phyloP scores from a whole-genome alignment of 1,140 invertebrate genomes.

The Brachionus manjavacas region DNA sequence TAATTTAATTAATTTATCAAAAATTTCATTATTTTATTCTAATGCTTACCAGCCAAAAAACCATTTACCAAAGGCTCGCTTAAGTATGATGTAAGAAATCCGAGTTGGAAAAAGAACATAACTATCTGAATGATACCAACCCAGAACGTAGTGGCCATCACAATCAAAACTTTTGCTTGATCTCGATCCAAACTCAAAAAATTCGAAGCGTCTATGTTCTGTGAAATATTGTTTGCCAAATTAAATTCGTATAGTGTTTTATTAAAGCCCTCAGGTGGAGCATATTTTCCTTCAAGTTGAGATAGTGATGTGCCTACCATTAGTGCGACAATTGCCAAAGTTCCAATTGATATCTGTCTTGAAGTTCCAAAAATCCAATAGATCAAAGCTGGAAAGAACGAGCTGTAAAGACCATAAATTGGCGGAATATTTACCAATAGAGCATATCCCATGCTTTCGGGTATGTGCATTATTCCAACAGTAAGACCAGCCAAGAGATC shows the following conservation, averaged over 20 bases:
- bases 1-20: not conserved
- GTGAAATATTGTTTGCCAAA: not conserved
- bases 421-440: slow-evolving; percentile 77
- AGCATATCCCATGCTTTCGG: slow-evolving; percentile 74
- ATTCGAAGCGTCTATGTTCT: not conserved
- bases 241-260: not conserved
- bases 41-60: slow-evolving; percentile 54
- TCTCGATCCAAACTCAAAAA: not conserved
- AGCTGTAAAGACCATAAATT: slow-evolving; percentile 85
- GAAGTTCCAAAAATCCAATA: slow-evolving; percentile 87
- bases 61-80: slow-evolving; percentile 59
- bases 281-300: slow-evolving; percentile 19
- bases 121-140: slow-evolving; percentile 49
- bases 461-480: slow-evolving; percentile 59
- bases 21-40: not conserved
- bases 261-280: not conserved
- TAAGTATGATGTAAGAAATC: slow-evolving; percentile 59
- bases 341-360: slow-evolving; percentile 83
- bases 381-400: slow-evolving; percentile 82
- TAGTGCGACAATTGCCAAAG: slow-evolving; percentile 78
- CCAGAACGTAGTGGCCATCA: slow-evolving; percentile 24
- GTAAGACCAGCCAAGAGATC: slow-evolving; percentile 59
- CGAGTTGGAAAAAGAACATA: slow-evolving; percentile 57
- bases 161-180: not conserved
- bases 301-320: slow-evolving; percentile 61